Evolutionary conservation across 2,113 vertebrate species (phyloP), one percentile per base, ranked within the genome.

Genomic region (Thomomys bottae): DNA sequence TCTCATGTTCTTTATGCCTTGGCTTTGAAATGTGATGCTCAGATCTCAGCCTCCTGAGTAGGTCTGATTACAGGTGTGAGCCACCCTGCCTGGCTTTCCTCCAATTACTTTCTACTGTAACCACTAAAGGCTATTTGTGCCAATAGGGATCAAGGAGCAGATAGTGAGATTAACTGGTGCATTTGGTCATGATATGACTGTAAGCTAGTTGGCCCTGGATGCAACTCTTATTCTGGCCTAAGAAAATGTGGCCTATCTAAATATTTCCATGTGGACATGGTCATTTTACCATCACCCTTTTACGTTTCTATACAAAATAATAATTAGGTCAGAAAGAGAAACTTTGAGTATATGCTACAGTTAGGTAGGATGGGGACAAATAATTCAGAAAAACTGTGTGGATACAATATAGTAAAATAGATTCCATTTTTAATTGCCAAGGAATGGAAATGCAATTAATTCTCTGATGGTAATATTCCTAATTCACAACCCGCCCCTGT

Each of bases 351-450:
- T 64, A 76, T 83, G 9, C 26, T 85, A 1, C 15, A 94, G 40
- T 77, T 90, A 32, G 0, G 2, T 32, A n/a, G 14, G 6, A 14
- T 23, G 1, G 28, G 15, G 49, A 71, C 20, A 14, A 49, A 80
- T n/a, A 77, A 36, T 42, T 8, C 42, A 83, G 21, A 38, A 83
- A 92, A 88, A 7, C 3, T 30, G 32, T 91, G 38, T 76, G 2
- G 18, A 66, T 75, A 38, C 7, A 83, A 54, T 80, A 57, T 57
- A 67, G 11, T 77, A 88, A 24, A 81, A 78, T 70, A 82, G n/a
- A 78, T 61, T 30, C 10, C 15, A n/a, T 49, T 93, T 85, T 76
- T 67, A 89, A 42, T 68, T 76, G 14, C 38, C 61, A 30, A 93
- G 54, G 42, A 84, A 89, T 6, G 11, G 0, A 5, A 70, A 57